phyloP scores from a whole-genome alignment of 2,888 invertebrate genomes.

The Antitype chi region DNA sequence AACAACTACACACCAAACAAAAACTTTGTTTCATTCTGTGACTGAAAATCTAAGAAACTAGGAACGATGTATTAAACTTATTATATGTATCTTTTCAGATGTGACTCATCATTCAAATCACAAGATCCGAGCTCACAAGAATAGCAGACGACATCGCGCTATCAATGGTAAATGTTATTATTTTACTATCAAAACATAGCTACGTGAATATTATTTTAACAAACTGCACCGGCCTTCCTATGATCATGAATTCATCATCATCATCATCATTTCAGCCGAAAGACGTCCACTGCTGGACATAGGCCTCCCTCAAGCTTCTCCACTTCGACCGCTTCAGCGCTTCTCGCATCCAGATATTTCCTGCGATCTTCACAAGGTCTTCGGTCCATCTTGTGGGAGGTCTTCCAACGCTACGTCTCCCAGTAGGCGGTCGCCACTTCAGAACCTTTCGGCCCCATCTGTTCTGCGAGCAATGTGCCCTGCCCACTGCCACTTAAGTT shows the following conservation, averaged over 20 bases:
- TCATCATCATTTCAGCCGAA: too few species aligned
- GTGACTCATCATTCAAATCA: constrained; percentile 73
- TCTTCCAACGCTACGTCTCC: too few species aligned
- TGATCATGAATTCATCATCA: background rate
- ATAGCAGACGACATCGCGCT: constrained; percentile 80
- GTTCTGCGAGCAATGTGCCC: too few species aligned
- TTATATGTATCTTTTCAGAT: constrained; percentile 73
- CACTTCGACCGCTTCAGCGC: too few species aligned
- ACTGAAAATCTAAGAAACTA: background rate
- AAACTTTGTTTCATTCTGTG: background rate
- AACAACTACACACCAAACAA: background rate
- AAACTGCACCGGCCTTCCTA: background rate
- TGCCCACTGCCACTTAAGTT: too few species aligned
- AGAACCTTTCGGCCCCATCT: too few species aligned
- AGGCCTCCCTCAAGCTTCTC: too few species aligned
- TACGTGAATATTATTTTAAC: background rate
- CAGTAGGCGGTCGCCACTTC: too few species aligned
- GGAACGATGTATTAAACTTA: background rate
- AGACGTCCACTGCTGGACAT: too few species aligned
- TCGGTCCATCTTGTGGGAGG: too few species aligned
- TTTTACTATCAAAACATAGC: constrained; percentile 17
- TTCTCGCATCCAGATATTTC: too few species aligned
- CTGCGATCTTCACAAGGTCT: too few species aligned
- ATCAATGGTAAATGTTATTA: constrained; percentile 74
- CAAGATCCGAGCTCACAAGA: constrained; percentile 73